Base-by-base conservation (phyloP, 1,140 invertebrate genomes). In the Euura saliciscinereae region DNA sequence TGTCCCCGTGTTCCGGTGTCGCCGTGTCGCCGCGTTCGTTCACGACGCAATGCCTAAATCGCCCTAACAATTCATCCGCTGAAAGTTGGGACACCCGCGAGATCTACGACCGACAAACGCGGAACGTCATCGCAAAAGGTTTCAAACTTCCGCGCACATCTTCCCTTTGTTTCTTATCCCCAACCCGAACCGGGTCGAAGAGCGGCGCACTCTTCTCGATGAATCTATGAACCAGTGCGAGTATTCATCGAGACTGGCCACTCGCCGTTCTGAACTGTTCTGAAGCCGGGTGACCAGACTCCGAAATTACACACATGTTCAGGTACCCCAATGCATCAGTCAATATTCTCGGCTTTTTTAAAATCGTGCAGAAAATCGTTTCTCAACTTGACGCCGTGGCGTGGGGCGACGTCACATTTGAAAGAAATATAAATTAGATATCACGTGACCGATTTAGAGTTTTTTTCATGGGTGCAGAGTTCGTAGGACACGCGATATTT, bases 51-150 rank as follows among this genome's bases (percentile, higher is more conserved):
- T 81, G 82, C 81, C 81, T 86, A 85, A 86, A 86, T 86, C 84
- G 84, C 81, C 80, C 78, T 81, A 84, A 86, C 86, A 87, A 87
- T 82, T 86, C 83, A 87, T 87, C 82, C 80, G 82, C 78, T 84
- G 81, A 84, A 85, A 85, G 82, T 86, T 84, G 85, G 78, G 82
- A 82, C 79, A 78, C 81, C 84, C 83, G 80, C 73, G 79, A 85
- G 84, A 85, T 85, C 79, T 83, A 82, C 80, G 80, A 81, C 28
- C 28, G 28, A 28, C 28, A 28, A 28, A n/a, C 51, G 51, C 51
- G 51, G 51, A 8, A n/a, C 51, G 51, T 59, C 51, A 11, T 59
- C 5, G 3, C 0, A 59, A 59, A 59, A 59, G 51, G 51, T 59
- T 59, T 8, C 3, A 59, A 59, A 59, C 51, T 11, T 11, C 51